Conservation (phyloP, 2,888 invertebrate species). For the Diplolepis rosae region DNA sequence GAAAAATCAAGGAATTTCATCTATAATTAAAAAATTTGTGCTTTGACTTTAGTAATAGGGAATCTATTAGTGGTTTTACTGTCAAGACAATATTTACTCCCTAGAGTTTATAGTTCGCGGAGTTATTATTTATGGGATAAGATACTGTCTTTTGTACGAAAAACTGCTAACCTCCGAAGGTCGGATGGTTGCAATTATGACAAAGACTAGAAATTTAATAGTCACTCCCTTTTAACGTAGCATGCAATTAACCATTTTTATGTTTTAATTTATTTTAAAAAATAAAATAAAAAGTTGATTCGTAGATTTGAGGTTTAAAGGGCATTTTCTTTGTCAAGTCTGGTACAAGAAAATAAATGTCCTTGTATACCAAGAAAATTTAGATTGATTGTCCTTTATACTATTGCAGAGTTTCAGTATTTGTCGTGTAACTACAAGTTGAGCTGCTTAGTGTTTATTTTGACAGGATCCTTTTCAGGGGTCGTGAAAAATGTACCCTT, state of each 20-base stretch:
- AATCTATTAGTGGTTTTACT: conserved; percentile 26
- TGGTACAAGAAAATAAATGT: background rate
- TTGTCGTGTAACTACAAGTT: background rate
- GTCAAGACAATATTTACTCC: conserved; percentile 19
- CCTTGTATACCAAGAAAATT: background rate
- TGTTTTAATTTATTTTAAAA: background rate
- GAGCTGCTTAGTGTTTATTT: background rate
- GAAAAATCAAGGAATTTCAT: too few species aligned
- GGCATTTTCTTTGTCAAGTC: background rate
- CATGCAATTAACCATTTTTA: background rate
- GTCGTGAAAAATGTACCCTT: background rate
- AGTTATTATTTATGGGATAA: conserved; percentile 29
- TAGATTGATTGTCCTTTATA: background rate
- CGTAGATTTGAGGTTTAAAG: background rate
- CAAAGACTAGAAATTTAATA: background rate
- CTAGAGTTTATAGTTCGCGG: conserved; percentile 22
- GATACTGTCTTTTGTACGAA: conserved; percentile 18
- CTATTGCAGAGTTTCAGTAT: background rate
- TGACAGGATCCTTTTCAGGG: background rate
- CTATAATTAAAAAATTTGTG: background rate
- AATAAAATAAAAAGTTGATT: background rate
- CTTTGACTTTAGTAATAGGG: background rate
- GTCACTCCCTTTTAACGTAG: background rate
- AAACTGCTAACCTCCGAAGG: conserved; percentile 3
- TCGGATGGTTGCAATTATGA: conserved; percentile 11